Evolutionary conservation across 2,888 invertebrate genomes (phyloP).

Genomic region (Cheilosia scutellata): DNA sequence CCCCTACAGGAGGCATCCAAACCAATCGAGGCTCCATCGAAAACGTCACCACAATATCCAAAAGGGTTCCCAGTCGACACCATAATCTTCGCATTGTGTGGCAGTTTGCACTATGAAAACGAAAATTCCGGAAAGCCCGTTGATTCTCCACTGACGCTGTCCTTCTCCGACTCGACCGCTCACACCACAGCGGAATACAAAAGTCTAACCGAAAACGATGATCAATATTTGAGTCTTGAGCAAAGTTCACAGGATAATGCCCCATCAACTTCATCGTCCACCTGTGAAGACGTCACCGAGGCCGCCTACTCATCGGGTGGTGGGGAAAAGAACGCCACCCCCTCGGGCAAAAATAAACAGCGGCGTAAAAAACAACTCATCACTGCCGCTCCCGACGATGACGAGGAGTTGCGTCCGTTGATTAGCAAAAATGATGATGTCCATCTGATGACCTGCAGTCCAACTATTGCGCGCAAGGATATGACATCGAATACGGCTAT

Average conservation of each 20-base stretch:
- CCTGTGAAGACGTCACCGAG: slow-evolving; percentile 78
- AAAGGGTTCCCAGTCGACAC: slow-evolving; percentile 81
- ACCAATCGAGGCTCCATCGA: slow-evolving; percentile 43
- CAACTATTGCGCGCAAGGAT: neutral
- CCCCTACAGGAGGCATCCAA: slow-evolving; percentile 80
- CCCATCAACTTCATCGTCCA: slow-evolving; percentile 76
- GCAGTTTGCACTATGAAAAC: slow-evolving; percentile 82
- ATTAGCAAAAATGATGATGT: slow-evolving; percentile 78
- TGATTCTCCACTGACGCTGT: slow-evolving; percentile 67
- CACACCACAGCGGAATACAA: slow-evolving; percentile 77
- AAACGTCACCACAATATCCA: slow-evolving; percentile 36
- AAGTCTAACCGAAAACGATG: slow-evolving; percentile 78
- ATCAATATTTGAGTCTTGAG: slow-evolving; percentile 79
- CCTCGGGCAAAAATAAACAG: slow-evolving; percentile 81
- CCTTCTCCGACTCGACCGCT: slow-evolving; percentile 67
- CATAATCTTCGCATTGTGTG: slow-evolving; percentile 82
- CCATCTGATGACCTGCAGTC: slow-evolving; percentile 44
- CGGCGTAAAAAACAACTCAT: slow-evolving; percentile 78
- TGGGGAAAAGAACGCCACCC: slow-evolving; percentile 79
- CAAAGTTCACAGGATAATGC: slow-evolving; percentile 78
- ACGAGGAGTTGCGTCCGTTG: slow-evolving; percentile 83
- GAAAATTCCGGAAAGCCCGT: slow-evolving; percentile 77
- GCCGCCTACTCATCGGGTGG: slow-evolving; percentile 79
- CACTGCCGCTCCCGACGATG: slow-evolving; percentile 78
- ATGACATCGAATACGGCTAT: slow-evolving; percentile 20